Conservation (phyloP, 2,888 invertebrate genomes). For the Ryuthela nishihirai region DNA sequence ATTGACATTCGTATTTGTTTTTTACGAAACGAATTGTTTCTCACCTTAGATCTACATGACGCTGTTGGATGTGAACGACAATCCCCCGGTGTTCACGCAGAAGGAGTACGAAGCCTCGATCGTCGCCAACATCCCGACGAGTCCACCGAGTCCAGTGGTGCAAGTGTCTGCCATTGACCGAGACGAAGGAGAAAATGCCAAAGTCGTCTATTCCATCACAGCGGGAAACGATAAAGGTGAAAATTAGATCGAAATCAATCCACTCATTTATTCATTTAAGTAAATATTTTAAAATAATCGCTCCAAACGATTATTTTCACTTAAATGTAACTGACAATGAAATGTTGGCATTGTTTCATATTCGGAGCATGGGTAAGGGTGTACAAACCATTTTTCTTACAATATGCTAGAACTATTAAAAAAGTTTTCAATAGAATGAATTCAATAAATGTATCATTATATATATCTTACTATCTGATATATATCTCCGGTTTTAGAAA, state of each 20-base stretch:
- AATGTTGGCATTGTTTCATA: background rate
- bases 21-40: too few species aligned
- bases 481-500: too few species aligned
- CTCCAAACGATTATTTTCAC: too few species aligned
- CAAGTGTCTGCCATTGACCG: constrained; percentile 75
- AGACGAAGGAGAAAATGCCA: constrained; percentile 73
- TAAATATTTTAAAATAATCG: too few species aligned
- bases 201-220: constrained; percentile 68
- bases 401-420: too few species aligned
- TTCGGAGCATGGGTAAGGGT: too few species aligned
- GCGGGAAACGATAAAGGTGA: constrained; percentile 62
- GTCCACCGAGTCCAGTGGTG: constrained; percentile 67
- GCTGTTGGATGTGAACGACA: constrained; percentile 82
- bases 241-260: background rate
- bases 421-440: too few species aligned
- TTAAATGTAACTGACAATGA: background rate
- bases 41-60: constrained; percentile 37
- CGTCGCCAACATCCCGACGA: constrained; percentile 71
- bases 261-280: background rate
- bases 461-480: too few species aligned
- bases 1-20: too few species aligned
- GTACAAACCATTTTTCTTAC: too few species aligned
- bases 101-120: constrained; percentile 72
- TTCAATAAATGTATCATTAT: too few species aligned
- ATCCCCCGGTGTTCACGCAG: constrained; percentile 74